Evolutionary conservation across 1,140 invertebrate genomes (phyloP).

Genomic region (Lucilia sericata): DNA sequence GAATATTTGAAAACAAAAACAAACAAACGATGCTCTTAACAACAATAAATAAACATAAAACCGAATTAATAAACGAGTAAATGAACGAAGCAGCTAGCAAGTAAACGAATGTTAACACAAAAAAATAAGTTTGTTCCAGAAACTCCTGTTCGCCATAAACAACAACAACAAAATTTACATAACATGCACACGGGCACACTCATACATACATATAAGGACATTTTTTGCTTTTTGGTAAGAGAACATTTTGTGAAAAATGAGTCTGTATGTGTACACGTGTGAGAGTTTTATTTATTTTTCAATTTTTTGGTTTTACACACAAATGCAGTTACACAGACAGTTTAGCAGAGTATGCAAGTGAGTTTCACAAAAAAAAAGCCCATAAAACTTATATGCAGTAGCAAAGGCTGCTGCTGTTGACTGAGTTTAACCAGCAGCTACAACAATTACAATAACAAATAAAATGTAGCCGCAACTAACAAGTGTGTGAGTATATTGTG

Average conservation of each 20-base stretch:
- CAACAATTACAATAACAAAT: not conserved
- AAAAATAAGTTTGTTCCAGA: not conserved
- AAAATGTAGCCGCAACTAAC: not conserved
- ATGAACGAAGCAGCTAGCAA: not conserved
- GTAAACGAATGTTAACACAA: no score
- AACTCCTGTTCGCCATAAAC: not conserved
- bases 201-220: not conserved
- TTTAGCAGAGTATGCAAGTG: constrained; percentile 4
- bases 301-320: no score
- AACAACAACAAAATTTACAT: not conserved
- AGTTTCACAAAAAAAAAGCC: constrained; percentile 21
- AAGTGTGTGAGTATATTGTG: not conserved
- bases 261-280: not conserved
- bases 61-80: not conserved
- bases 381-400: constrained; percentile 13
- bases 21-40: not conserved
- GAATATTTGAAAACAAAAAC: not conserved
- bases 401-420: not conserved
- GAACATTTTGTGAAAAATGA: not conserved
- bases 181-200: not conserved
- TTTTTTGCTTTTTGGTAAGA: not conserved
- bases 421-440: not conserved
- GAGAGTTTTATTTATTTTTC: no score
- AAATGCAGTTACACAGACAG: no score
- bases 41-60: not conserved